Evolutionary conservation across 2,113 vertebrate species (phyloP), one percentile per base, ranked within the genome.

Genomic region (Verasper variegatus): DNA sequence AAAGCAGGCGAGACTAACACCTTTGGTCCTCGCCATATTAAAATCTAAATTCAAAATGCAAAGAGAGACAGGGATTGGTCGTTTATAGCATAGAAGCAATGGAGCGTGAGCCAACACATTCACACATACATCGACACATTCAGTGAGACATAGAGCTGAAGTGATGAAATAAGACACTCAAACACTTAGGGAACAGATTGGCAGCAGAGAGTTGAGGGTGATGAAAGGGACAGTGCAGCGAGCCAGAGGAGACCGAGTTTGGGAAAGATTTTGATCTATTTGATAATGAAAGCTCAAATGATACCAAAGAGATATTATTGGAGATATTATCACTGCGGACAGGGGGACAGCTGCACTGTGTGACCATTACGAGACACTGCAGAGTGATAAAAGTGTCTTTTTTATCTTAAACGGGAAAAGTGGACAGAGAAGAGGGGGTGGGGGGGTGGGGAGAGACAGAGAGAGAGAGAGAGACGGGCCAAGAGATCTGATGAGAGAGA

Each of bases 341-440:
- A 81, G 76, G 24, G 76, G 81, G 78, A 78, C 76, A 72, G 80
- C 79, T 79, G 84, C 83, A 78, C 79, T 65, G 62, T 62, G 74
- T 78, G 81, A 74, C 77, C 80, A 82, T 86, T 76, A 83, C 31
- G 74, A 82, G 78, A 81, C 72, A 63, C 70, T 68, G 68, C 85
- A 0, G 70, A 78, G 77, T 6, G 55, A 80, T 67, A 27, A 79
- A 88, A 78, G 78, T 27, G 58, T 78, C 6, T 7, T 31, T 31
- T 31, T 31, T 31, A 31, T 31, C 31, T 31, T 3, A 65, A 79
- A 69, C 60, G 75, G 70, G 67, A 42, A 56, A 59, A 14, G 68
- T 70, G 56, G 67, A 52, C 47, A 37, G 24, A 72, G 60, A 17
- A 71, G 74, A 83, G 66, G 56, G 23, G 52, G 69, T 5, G 37